These are phyloP conservation scores for Ernsta delagoae DNA, from an alignment of 2,888 invertebrate genomes.

Conservation along the genomic window DNA sequence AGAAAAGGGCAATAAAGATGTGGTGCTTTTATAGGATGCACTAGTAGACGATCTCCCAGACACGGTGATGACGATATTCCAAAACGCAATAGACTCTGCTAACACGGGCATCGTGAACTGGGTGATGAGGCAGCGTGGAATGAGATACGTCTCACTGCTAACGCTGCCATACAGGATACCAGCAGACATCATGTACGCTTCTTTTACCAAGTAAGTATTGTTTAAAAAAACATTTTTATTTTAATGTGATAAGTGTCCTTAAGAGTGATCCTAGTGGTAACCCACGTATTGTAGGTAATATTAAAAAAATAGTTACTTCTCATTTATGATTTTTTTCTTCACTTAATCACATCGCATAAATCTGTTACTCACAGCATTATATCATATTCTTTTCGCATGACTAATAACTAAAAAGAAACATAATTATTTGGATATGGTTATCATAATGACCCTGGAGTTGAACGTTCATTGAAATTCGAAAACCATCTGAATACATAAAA, in stretches of 20 bases:
- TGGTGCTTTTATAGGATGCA: conserved; percentile 87
- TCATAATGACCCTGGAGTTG: too few species aligned
- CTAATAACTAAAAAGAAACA: too few species aligned
- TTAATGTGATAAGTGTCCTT: background rate
- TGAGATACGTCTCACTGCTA: conserved; percentile 91
- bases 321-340: too few species aligned
- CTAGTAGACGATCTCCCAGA: conserved; percentile 95
- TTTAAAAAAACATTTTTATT: background rate
- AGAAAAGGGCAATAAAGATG: too few species aligned
- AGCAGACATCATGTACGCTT: conserved; percentile 94
- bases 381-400: too few species aligned
- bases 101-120: conserved; percentile 96
- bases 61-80: conserved; percentile 94
- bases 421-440: too few species aligned
- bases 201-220: conserved; percentile 92
- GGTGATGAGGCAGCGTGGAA: conserved; percentile 93
- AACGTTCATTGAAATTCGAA: too few species aligned
- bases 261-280: background rate
- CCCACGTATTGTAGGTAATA: background rate
- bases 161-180: conserved; percentile 95
- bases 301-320: too few species aligned
- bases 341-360: too few species aligned
- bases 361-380: too few species aligned
- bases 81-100: conserved; percentile 96
- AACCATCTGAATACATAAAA: too few species aligned